These are phyloP conservation scores for Ophiodon elongatus DNA, from an alignment of 2,113 vertebrate genomes.

Conservation along the genomic window DNA sequence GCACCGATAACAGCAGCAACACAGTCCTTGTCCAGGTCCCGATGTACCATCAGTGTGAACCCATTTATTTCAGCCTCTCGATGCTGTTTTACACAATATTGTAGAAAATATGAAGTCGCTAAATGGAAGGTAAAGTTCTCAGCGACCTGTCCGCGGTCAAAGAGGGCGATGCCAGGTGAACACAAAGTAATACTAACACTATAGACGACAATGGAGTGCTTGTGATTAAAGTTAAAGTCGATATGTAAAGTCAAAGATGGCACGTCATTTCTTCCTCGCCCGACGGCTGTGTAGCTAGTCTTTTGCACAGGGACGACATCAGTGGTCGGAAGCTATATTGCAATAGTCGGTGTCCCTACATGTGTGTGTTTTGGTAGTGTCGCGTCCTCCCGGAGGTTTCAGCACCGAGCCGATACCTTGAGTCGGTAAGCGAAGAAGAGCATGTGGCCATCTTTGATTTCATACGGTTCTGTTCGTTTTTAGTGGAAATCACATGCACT, in stretches of 20 bases:
- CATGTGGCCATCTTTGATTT: slow-evolving; percentile 27
- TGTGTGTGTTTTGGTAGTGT: not conserved
- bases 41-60: not conserved
- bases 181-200: not conserved
- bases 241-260: slow-evolving; percentile 31
- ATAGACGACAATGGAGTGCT: not conserved
- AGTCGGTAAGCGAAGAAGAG: slow-evolving; percentile 8
- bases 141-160: not conserved
- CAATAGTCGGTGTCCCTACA: not conserved
- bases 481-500: not conserved
- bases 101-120: not conserved
- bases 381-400: accelerated
- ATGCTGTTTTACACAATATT: not conserved
- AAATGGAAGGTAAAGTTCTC: not conserved
- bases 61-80: not conserved
- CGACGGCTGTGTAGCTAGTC: not conserved
- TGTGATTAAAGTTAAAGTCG: not conserved
- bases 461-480: not conserved
- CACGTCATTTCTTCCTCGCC: slow-evolving; percentile 16
- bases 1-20: too few species aligned
- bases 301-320: slow-evolving; percentile 4
- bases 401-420: not conserved
- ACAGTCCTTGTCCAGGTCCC: not conserved
- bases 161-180: not conserved
- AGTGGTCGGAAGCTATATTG: slow-evolving; percentile 23